These are phyloP conservation scores for Diadumene lineata DNA, from an alignment of 92 coral and sea anemone genomes.

Conservation along the genomic window DNA sequence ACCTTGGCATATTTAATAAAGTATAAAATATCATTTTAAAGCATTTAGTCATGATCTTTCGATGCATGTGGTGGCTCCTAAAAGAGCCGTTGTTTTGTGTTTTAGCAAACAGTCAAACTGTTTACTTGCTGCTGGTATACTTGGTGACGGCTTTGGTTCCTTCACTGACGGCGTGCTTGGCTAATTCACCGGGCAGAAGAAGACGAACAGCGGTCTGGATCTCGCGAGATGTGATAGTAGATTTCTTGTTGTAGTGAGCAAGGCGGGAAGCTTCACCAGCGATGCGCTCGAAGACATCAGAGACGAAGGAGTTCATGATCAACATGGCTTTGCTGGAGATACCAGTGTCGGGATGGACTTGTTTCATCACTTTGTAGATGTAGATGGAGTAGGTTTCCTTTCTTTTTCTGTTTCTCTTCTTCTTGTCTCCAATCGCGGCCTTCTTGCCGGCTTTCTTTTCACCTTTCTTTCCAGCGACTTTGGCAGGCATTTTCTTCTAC, in stretches of 20 bases:
- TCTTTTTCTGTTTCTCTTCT: constrained; percentile 45
- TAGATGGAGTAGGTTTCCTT: constrained; percentile 73
- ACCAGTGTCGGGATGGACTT: constrained; percentile 86
- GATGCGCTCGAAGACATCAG: constrained; percentile 73
- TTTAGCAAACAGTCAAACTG: constrained; percentile 15
- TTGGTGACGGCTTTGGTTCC: constrained; percentile 86
- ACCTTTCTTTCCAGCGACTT: constrained; percentile 37
- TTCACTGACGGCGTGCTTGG: constrained; percentile 84
- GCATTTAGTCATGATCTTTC: neutral
- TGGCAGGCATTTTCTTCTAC: constrained; percentile 31
- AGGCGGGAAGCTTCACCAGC: constrained; percentile 73
- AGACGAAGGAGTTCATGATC: constrained; percentile 75
- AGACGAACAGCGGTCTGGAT: constrained; percentile 82
- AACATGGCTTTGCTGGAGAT: constrained; percentile 81
- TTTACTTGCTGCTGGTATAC: constrained; percentile 86
- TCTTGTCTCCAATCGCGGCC: constrained; percentile 48
- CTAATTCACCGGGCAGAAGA: constrained; percentile 76
- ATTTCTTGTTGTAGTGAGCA: constrained; percentile 70
- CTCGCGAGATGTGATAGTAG: constrained; percentile 77
- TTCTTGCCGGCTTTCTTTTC: constrained; percentile 47
- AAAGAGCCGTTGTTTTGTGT: neutral
- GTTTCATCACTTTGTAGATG: constrained; percentile 79
- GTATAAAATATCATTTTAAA: too few relatives aligned
- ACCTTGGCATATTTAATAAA: too few relatives aligned
- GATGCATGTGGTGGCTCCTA: neutral